A percentile compares a stretch with the other conserved stretches of the same genome.
Conservation (phyloP, 53 echinoderm and acorn worm genomes). For the Paracentrotus lividus region DNA sequence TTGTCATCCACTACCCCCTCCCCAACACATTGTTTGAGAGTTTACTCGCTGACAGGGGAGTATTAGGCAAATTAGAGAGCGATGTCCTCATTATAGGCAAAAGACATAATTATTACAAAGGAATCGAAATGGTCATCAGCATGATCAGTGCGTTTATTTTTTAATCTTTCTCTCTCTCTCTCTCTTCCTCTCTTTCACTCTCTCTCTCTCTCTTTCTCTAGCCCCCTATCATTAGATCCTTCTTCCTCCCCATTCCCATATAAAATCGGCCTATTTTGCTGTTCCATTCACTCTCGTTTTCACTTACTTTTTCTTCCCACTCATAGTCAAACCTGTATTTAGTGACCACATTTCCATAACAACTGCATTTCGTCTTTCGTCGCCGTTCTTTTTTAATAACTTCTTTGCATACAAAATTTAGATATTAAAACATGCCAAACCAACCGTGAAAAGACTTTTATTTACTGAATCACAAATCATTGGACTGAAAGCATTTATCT, state of each 20-base stretch:
- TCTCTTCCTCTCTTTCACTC: background rate
- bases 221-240: background rate
- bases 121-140: background rate
- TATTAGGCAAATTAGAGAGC: background rate
- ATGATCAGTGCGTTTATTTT: background rate
- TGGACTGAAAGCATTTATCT: too few species aligned
- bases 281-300: background rate
- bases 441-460: too few species aligned
- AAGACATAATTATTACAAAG: background rate
- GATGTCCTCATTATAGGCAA: slow-evolving; percentile 8
- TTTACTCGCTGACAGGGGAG: background rate
- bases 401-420: too few species aligned
- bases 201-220: background rate
- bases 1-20: slow-evolving; percentile 31
- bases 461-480: too few species aligned
- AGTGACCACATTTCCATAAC: too few species aligned
- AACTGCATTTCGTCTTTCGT: too few species aligned
- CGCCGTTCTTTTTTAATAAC: too few species aligned
- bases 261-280: background rate
- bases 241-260: too few species aligned
- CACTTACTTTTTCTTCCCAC: background rate
- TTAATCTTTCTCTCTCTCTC: background rate
- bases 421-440: too few species aligned
- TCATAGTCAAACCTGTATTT: too few species aligned
- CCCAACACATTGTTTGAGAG: background rate